These are phyloP conservation scores for Syngnathus typhle DNA, from an alignment of 2,113 vertebrate species.

Conservation along the genomic window DNA sequence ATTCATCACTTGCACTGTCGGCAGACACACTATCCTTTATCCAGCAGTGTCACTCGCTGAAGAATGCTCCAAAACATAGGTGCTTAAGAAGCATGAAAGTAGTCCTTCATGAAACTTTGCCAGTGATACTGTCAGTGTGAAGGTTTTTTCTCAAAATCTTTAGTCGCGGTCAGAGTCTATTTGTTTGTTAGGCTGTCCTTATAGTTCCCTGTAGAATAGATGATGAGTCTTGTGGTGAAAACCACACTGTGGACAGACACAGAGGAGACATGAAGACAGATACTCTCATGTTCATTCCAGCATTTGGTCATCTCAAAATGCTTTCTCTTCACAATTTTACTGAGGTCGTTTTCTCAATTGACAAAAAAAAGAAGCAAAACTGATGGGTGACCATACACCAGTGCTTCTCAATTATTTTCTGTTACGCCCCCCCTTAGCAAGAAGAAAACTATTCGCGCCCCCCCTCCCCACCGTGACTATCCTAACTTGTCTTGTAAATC, in stretches of 20 bases:
- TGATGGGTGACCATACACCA: neutral
- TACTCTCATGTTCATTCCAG: slow-evolving; percentile 50
- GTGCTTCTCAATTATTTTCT: too few species aligned
- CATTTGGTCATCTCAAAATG: slow-evolving; percentile 55
- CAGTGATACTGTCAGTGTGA: slow-evolving; percentile 10
- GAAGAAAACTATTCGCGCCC: too few species aligned
- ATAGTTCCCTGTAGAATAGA: slow-evolving; percentile 60
- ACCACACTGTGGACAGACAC: slow-evolving; percentile 68
- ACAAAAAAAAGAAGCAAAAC: neutral
- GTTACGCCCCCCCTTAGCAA: too few species aligned
- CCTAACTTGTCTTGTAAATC: too few species aligned
- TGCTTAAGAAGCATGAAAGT: slow-evolving; percentile 37
- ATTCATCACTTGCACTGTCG: slow-evolving; percentile 84
- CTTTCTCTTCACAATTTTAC: slow-evolving; percentile 15
- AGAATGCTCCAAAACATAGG: slow-evolving; percentile 75
- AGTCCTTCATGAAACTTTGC: slow-evolving; percentile 1
- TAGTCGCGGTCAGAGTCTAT: slow-evolving; percentile 30
- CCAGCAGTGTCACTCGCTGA: slow-evolving; percentile 85
- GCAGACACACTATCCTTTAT: slow-evolving; percentile 86
- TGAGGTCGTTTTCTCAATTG: neutral
- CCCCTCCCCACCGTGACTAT: too few species aligned
- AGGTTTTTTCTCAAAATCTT: slow-evolving; percentile 17
- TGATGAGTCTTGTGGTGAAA: slow-evolving; percentile 66
- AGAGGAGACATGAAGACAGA: slow-evolving; percentile 59
- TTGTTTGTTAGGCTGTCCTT: slow-evolving; percentile 51